Conservation (phyloP, 2,113 vertebrate genomes). For the Halcyon malimbica region DNA sequence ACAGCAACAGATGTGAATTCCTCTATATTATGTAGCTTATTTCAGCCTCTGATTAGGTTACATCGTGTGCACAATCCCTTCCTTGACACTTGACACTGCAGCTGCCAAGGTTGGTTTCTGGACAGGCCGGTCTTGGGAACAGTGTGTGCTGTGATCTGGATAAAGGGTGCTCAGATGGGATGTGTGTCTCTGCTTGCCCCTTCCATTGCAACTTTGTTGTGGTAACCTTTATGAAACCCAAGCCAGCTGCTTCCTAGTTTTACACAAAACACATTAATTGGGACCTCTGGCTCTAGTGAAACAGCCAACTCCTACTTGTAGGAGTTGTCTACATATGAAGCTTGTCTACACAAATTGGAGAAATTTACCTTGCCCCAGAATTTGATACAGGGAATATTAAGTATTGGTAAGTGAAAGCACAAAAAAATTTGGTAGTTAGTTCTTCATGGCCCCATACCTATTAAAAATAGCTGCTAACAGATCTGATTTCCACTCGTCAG, state of each 20-base stretch:
- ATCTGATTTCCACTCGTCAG: neutral
- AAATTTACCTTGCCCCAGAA: neutral
- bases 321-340: neutral
- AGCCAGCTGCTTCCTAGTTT: conserved; percentile 54
- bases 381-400: neutral
- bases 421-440: neutral
- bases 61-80: neutral
- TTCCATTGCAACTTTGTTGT: conserved; percentile 52
- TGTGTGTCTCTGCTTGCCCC: conserved; percentile 52
- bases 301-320: neutral
- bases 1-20: neutral
- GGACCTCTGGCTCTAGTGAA: neutral
- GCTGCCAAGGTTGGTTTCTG: neutral
- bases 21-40: neutral
- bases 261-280: conserved; percentile 15
- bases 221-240: conserved; percentile 31
- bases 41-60: neutral
- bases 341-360: neutral
- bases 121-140: neutral
- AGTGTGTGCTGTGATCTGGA: neutral
- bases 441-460: neutral
- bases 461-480: neutral
- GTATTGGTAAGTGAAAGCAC: neutral
- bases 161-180: neutral
- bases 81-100: conserved; percentile 25